Evolutionary conservation across 2,797 vertebrate genomes (phyloP), one percentile per base, ranked within the genome.

Genomic region (Oryzias sinensis): DNA sequence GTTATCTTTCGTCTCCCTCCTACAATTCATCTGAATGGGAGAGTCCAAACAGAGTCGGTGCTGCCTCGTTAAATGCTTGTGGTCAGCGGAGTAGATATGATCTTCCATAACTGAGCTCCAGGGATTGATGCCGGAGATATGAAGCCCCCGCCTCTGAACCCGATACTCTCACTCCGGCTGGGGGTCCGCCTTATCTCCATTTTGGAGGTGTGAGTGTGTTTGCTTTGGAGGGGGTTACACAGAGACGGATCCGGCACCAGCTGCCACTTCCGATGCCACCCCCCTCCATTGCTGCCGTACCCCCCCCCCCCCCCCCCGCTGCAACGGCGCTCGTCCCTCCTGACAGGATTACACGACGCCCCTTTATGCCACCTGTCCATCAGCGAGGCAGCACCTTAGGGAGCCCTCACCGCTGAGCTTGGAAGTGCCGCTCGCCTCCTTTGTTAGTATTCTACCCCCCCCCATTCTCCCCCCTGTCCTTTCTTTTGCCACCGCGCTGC

Each of bases 301-400:
- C 57, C 49, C n/a, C 43, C 55, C 50, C 43, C 24, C 42, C 6
- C 1, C 2, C 20, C 41, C 58, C 45, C 66, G 52, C 65, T 68
- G 65, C 82, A 77, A 79, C 79, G 79, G 68, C 68, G 76, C 64
- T 86, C 86, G 84, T 89, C 85, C 75, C 73, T 15, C 59, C 80
- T 86, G 83, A 89, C 88, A 83, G 86, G 87, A 87, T 86, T 87
- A 87, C 89, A 89, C 52, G 83, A 76, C 82, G 78, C 64, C 85
- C 88, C 88, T 90, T 90, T 87, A 87, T 88, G 82, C 85, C 85
- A 81, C 89, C 86, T 91, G 91, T 90, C 90, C 70, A 78, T 92
- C 90, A 92, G 79, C 76, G 59, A 67, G 70, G 70, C 82, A 77
- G 81, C 84, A 84, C 84, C 86, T 86, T 77, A 64, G 88, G 89